Evolutionary conservation across 2,797 vertebrate species (phyloP).

Genomic region (Caiman crocodilus): DNA sequence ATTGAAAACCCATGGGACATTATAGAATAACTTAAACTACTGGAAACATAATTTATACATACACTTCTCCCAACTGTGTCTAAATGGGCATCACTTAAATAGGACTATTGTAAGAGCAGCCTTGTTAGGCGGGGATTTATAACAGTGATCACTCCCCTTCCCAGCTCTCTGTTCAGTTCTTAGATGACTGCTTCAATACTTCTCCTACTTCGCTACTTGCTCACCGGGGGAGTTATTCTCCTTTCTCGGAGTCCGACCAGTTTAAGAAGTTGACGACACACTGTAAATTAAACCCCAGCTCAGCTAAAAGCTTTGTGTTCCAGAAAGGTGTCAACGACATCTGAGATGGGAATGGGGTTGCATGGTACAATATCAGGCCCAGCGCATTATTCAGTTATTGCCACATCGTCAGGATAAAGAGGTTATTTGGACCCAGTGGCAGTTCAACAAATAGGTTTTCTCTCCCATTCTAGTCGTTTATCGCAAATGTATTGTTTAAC

Average conservation of each 20-base stretch:
- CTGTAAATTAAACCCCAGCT: constrained; percentile 24
- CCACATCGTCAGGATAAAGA: constrained; percentile 1
- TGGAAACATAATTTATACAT: not conserved
- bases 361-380: constrained; percentile 30
- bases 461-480: constrained; percentile 53
- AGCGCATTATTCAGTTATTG: not conserved
- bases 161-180: not conserved
- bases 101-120: not conserved
- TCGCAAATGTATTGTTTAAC: not conserved
- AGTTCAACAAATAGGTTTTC: constrained; percentile 32
- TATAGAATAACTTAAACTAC: not conserved
- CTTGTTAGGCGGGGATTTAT: not conserved
- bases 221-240: not conserved
- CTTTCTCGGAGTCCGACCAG: not conserved
- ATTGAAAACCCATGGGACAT: not conserved
- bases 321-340: not conserved
- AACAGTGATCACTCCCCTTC: not conserved
- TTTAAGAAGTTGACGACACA: not conserved
- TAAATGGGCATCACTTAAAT: not conserved
- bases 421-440: not conserved
- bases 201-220: not conserved
- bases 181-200: not conserved
- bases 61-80: not conserved
- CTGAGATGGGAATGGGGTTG: constrained; percentile 7
- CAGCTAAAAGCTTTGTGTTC: not conserved